phyloP scores from a whole-genome alignment of 2,888 invertebrate species.

The Melinaea marsaeus region DNA sequence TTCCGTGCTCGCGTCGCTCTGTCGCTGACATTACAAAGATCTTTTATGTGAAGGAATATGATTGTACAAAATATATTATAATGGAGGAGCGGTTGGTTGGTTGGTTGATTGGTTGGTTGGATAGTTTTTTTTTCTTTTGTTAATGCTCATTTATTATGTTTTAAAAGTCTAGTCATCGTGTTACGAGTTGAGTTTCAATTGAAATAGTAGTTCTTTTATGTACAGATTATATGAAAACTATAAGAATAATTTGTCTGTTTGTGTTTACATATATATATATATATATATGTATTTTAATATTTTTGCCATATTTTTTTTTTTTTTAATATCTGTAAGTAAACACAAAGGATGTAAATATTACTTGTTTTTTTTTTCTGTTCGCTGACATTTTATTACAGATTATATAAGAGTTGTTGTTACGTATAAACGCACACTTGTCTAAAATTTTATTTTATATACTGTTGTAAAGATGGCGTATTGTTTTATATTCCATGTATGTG shows the following conservation, averaged over 20 bases:
- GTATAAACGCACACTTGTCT: neutral
- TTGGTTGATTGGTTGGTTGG: conserved; percentile 43
- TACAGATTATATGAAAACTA: conserved; percentile 25
- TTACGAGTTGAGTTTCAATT: conserved; percentile 66
- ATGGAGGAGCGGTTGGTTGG: conserved; percentile 43
- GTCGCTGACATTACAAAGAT: conserved; percentile 27
- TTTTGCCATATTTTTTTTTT: neutral
- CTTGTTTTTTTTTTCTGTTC: neutral
- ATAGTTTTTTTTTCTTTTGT: conserved; percentile 57
- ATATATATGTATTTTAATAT: neutral
- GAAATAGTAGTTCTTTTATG: conserved; percentile 43
- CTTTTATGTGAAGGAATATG: conserved; percentile 1
- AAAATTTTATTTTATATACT: conserved; percentile 1
- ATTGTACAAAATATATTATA: conserved; percentile 27
- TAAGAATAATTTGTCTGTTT: conserved; percentile 8
- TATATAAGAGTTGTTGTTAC: conserved; percentile 2
- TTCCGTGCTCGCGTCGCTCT: conserved; percentile 55
- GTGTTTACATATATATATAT: conserved; percentile 22
- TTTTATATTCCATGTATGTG: conserved; percentile 2
- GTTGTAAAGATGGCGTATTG: neutral
- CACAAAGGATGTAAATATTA: neutral
- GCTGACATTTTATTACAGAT: conserved; percentile 4
- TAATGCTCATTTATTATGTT: conserved; percentile 76
- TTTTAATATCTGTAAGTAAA: neutral
- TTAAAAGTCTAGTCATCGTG: conserved; percentile 76